Evolutionary conservation across 1,140 invertebrate genomes (phyloP).

Genomic region (Zeugodacus cucurbitae): DNA sequence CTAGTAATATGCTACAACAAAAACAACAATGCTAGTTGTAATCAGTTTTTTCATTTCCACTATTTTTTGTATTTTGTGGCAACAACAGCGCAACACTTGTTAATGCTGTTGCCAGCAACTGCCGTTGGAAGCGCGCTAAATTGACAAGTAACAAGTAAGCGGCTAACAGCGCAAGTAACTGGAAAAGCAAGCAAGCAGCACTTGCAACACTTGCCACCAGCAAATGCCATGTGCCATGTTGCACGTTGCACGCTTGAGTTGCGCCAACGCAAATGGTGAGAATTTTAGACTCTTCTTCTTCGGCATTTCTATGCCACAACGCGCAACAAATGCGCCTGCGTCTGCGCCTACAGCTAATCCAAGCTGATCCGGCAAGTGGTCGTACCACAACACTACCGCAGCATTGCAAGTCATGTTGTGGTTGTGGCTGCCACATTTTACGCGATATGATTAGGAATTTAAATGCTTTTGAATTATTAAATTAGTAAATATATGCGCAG

Average conservation of each 20-base stretch:
- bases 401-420: neutral
- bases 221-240: slow-evolving; percentile 20
- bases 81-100: slow-evolving; percentile 15
- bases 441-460: slow-evolving; percentile 66
- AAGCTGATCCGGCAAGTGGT: neutral
- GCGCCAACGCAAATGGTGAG: neutral
- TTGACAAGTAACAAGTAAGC: neutral
- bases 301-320: neutral
- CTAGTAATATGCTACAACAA: neutral
- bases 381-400: neutral
- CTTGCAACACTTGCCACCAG: neutral
- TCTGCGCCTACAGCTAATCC: slow-evolving; percentile 18
- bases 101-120: neutral
- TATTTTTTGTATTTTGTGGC: neutral
- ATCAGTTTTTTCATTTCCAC: neutral
- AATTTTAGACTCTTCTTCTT: neutral
- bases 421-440: slow-evolving; percentile 48
- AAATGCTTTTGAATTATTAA: slow-evolving; percentile 67
- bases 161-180: neutral
- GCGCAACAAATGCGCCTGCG: neutral
- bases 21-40: neutral
- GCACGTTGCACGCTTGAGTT: neutral
- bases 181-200: neutral
- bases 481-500: slow-evolving; percentile 65
- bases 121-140: neutral